phyloP scores from a whole-genome alignment of 2,113 vertebrate species.

The Rhabdomys dilectus region DNA sequence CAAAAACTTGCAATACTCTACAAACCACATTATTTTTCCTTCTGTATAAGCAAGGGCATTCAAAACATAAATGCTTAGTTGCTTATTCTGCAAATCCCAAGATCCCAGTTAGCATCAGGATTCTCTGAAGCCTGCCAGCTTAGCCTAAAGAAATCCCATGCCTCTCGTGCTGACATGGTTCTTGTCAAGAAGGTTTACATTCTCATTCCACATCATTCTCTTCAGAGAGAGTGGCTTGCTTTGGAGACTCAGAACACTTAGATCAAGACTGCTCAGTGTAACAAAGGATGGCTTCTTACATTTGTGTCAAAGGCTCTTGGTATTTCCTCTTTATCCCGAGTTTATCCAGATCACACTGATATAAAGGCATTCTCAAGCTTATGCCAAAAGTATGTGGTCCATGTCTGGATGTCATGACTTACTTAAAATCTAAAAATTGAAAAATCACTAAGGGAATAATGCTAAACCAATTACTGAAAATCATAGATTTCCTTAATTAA shows the following conservation, averaged over 20 bases:
- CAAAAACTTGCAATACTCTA: background rate
- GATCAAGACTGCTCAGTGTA: background rate
- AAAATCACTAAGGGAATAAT: background rate
- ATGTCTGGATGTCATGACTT: background rate
- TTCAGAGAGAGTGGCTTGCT: background rate
- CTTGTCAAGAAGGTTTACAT: constrained; percentile 38
- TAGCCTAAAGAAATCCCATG: background rate
- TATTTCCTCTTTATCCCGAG: background rate
- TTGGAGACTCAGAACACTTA: background rate
- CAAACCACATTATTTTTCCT: background rate
- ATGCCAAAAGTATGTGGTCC: background rate
- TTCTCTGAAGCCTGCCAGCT: constrained; percentile 28
- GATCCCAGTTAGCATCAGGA: constrained; percentile 11
- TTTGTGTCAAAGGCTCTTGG: background rate
- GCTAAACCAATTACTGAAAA: background rate
- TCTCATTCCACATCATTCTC: background rate
- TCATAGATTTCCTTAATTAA: background rate
- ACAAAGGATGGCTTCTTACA: background rate
- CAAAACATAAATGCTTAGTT: constrained; percentile 38
- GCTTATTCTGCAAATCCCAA: constrained; percentile 8
- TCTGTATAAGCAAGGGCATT: background rate
- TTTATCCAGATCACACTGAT: background rate
- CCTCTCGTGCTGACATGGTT: background rate
- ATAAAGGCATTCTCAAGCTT: background rate
- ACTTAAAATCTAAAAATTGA: background rate